Percentiles rank a stretch among this genome's conserved stretches.
phyloP scores from a whole-genome alignment of 2,113 vertebrate genomes.

The Lagopus muta region DNA sequence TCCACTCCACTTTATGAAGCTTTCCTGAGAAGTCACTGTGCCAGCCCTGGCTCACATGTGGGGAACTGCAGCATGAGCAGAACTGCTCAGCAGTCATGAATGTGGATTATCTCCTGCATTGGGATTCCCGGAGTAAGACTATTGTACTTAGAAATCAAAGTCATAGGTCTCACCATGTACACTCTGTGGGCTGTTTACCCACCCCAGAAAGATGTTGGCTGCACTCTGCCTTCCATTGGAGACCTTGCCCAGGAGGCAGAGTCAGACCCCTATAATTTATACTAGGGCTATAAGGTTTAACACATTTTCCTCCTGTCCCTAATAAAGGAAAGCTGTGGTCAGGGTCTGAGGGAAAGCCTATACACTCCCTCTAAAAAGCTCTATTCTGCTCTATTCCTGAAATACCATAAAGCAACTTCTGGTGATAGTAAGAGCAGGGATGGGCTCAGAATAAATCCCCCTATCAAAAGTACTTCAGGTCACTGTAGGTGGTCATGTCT shows the following conservation, averaged over 20 bases:
- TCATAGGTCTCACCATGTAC: rapidly evolving
- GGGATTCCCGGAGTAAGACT: not conserved
- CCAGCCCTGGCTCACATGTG: not conserved
- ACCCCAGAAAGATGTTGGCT: not conserved
- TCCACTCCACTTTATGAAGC: not conserved
- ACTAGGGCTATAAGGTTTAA: not conserved
- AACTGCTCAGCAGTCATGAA: not conserved
- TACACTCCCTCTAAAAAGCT: not conserved
- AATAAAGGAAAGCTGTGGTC: not conserved
- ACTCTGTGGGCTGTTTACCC: not conserved
- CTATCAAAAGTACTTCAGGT: not conserved
- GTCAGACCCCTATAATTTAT: not conserved
- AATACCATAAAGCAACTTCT: not conserved
- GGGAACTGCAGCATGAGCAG: not conserved
- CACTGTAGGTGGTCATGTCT: not conserved
- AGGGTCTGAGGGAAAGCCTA: rapidly evolving
- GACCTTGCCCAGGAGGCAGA: not conserved
- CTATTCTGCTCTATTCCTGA: not conserved
- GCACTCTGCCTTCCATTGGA: not conserved
- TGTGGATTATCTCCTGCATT: not conserved
- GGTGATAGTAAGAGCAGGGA: not conserved
- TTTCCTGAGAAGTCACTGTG: not conserved
- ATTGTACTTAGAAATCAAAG: not conserved
- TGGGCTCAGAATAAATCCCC: not conserved
- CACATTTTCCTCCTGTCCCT: not conserved